Conservation (phyloP, 2,113 vertebrate species). For the Psilopogon haemacephalus region DNA sequence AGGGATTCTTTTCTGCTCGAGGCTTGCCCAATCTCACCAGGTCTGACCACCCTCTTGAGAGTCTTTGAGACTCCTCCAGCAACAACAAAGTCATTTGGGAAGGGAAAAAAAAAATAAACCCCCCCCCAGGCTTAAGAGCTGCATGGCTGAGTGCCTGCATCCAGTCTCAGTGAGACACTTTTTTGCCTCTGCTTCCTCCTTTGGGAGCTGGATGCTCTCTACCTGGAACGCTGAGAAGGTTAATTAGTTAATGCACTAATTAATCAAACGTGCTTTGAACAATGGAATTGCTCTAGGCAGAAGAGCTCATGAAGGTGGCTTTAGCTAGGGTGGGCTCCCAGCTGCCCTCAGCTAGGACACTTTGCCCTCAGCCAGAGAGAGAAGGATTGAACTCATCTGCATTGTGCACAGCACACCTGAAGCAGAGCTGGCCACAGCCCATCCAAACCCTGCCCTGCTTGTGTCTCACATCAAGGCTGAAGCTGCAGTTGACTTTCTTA, state of each 20-base stretch:
- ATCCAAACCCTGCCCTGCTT: not conserved
- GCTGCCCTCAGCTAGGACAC: not conserved
- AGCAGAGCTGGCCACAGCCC: not conserved
- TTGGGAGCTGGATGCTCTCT: constrained; percentile 5
- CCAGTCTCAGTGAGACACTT: not conserved
- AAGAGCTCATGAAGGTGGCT: not conserved
- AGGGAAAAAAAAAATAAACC: not conserved
- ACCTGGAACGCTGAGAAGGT: constrained; percentile 39
- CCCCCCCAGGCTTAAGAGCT: not conserved
- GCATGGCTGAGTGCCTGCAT: not conserved
- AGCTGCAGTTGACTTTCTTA: not conserved
- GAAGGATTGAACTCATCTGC: not conserved
- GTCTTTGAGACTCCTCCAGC: not conserved
- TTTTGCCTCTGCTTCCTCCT: constrained; percentile 15
- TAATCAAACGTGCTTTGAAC: not conserved
- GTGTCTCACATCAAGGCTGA: not conserved
- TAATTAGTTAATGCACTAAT: constrained; percentile 56
- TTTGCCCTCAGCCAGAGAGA: not conserved
- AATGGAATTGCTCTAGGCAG: not conserved
- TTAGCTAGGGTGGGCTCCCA: not conserved
- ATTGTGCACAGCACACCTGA: not conserved
- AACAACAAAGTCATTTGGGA: not conserved
- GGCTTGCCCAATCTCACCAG: not conserved
- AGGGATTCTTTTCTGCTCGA: not conserved
- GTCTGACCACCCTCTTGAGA: not conserved